phyloP scores from a whole-genome alignment of 2,888 invertebrate genomes.

The Venusia cambrica region DNA sequence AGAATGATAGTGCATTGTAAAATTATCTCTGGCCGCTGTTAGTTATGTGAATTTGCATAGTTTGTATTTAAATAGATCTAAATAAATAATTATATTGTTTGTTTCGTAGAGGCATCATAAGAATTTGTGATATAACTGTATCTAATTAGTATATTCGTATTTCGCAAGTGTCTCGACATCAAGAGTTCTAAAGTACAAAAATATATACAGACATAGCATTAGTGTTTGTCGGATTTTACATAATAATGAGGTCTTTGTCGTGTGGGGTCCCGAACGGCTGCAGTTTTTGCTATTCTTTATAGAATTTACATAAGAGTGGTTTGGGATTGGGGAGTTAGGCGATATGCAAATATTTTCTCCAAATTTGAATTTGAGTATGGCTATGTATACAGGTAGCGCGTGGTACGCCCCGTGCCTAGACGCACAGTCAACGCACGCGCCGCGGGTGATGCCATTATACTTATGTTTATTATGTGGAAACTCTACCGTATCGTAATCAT shows the following conservation, averaged over 20 bases:
- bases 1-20: constrained; percentile 63
- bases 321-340: constrained; percentile 70
- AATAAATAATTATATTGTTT: constrained; percentile 75
- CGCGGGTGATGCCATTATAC: constrained; percentile 57
- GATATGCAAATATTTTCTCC: constrained; percentile 79
- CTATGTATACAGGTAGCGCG: constrained; percentile 48
- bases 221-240: constrained; percentile 62
- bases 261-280: constrained; percentile 70
- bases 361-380: constrained; percentile 56
- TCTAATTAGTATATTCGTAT: constrained; percentile 69
- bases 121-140: constrained; percentile 79
- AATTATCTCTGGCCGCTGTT: constrained; percentile 61
- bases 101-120: constrained; percentile 78
- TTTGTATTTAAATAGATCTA: constrained; percentile 61
- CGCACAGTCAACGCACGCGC: constrained; percentile 61
- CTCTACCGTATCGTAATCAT: constrained; percentile 44
- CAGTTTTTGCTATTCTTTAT: constrained; percentile 64
- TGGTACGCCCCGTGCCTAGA: constrained; percentile 36
- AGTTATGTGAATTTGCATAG: constrained; percentile 59
- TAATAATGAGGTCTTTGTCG: constrained; percentile 61
- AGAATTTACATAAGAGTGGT: constrained; percentile 72
- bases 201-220: constrained; percentile 77
- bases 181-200: constrained; percentile 57
- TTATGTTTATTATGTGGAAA: constrained; percentile 60
- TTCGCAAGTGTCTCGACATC: constrained; percentile 49